Percentiles rank a stretch among this genome's conserved stretches.
These are phyloP conservation scores for Macropis europaea DNA, from an alignment of 2,888 invertebrate genomes.

Conservation along the genomic window DNA sequence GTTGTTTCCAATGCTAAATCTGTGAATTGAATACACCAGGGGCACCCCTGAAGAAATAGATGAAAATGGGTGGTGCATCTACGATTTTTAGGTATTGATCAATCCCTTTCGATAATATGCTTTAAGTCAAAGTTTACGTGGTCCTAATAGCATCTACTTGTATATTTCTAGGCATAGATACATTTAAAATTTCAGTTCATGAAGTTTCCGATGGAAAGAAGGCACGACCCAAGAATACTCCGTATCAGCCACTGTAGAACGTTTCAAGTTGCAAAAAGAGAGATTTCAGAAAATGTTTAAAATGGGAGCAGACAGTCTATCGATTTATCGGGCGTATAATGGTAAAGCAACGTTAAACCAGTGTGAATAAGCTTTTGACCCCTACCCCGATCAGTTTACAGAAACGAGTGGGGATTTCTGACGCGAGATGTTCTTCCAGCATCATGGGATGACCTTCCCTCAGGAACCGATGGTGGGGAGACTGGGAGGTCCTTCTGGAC, in stretches of 20 bases:
- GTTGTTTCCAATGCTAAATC: too few species aligned
- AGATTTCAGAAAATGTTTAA: background rate
- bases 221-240: background rate
- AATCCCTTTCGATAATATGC: too few species aligned
- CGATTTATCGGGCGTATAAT: constrained; percentile 45
- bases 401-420: constrained; percentile 53
- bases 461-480: constrained; percentile 60
- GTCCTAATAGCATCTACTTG: too few species aligned
- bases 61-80: too few species aligned
- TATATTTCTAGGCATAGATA: too few species aligned
- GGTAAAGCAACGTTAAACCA: constrained; percentile 61
- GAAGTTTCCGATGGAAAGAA: too few species aligned
- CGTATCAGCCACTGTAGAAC: background rate
- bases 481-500: constrained; percentile 71
- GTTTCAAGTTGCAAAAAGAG: background rate
- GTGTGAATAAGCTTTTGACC: constrained; percentile 59
- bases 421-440: constrained; percentile 58
- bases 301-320: constrained; percentile 18
- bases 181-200: too few species aligned
- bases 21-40: too few species aligned
- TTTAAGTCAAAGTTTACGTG: too few species aligned
- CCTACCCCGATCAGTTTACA: constrained; percentile 59
- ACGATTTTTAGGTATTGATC: too few species aligned
- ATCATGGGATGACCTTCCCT: constrained; percentile 66
- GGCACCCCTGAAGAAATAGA: too few species aligned